These are phyloP conservation scores for Oncorhynchus masou DNA, from an alignment of 2,113 vertebrate species.

Conservation along the genomic window DNA sequence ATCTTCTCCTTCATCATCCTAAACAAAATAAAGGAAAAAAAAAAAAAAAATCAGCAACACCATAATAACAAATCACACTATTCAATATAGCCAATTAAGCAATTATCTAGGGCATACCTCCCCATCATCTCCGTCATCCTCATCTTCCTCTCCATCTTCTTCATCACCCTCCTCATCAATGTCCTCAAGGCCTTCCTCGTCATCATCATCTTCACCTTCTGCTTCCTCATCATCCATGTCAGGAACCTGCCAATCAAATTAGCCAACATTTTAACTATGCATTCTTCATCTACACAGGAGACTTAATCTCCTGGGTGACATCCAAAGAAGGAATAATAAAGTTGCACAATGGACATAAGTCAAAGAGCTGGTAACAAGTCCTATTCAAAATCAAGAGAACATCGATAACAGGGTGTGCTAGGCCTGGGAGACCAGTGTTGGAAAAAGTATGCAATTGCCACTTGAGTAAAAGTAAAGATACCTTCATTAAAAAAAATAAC, in stretches of 20 bases:
- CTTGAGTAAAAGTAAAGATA: too few species aligned
- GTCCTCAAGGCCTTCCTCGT: constrained; percentile 96
- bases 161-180: constrained; percentile 98
- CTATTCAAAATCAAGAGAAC: too few species aligned
- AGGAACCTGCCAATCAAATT: constrained; percentile 82
- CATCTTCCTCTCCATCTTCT: constrained; percentile 93
- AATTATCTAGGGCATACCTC: constrained; percentile 76
- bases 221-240: constrained; percentile 99
- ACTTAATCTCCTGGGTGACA: background rate
- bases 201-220: constrained; percentile 94
- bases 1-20: constrained; percentile 94
- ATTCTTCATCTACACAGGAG: background rate
- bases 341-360: background rate
- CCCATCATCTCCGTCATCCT: constrained; percentile 92
- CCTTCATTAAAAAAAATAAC: too few species aligned
- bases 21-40: constrained; percentile 16
- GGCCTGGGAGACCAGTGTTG: background rate
- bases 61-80: background rate
- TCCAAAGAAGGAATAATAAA: background rate
- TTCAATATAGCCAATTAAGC: background rate
- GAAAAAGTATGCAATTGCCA: too few species aligned
- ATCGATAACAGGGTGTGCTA: too few species aligned
- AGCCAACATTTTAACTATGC: background rate
- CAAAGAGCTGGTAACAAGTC: background rate
- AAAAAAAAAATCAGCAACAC: background rate